phyloP scores from a whole-genome alignment of 2,113 vertebrate genomes.

The Danionella cerebrum region DNA sequence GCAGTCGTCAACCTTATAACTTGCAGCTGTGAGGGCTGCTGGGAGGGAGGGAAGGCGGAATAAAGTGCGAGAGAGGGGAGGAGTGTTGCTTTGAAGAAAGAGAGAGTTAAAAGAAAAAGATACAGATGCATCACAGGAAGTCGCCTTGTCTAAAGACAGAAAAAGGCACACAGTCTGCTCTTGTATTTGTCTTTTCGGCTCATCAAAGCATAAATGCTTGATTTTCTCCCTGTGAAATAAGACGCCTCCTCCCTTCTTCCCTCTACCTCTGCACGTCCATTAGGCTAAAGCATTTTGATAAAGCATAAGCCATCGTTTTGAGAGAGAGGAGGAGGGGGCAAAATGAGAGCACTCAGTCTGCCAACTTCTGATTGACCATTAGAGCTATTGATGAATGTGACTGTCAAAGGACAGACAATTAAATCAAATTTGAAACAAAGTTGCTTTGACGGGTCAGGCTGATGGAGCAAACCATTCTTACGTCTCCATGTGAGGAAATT shows the following conservation, averaged over 20 bases:
- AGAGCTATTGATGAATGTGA: conserved; percentile 99
- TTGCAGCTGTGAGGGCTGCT: conserved; percentile 71
- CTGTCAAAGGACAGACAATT: conserved; percentile 99
- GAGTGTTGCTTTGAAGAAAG: neutral
- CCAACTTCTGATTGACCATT: conserved; percentile 99
- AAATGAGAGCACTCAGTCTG: conserved; percentile 83
- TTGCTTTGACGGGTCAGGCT: conserved; percentile 94
- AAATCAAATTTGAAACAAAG: conserved; percentile 99
- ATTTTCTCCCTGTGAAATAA: conserved; percentile 69
- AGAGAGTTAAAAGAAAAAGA: conserved; percentile 19
- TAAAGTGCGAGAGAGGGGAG: conserved; percentile 16
- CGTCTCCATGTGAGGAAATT: conserved; percentile 81
- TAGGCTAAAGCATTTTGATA: conserved; percentile 97
- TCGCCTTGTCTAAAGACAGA: conserved; percentile 56
- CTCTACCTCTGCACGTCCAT: conserved; percentile 72
- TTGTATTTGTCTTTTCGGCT: conserved; percentile 68
- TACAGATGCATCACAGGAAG: conserved; percentile 56
- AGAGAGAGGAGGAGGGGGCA: conserved; percentile 18
- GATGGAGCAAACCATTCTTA: conserved; percentile 91
- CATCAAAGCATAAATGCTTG: conserved; percentile 70
- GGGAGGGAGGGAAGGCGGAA: conserved; percentile 34
- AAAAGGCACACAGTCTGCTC: conserved; percentile 53
- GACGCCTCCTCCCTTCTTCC: conserved; percentile 59
- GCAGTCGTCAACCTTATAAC: conserved; percentile 81
- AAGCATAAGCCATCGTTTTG: conserved; percentile 75